phyloP scores from a whole-genome alignment of 2,797 vertebrate genomes.

The Pipistrellus kuhlii region DNA sequence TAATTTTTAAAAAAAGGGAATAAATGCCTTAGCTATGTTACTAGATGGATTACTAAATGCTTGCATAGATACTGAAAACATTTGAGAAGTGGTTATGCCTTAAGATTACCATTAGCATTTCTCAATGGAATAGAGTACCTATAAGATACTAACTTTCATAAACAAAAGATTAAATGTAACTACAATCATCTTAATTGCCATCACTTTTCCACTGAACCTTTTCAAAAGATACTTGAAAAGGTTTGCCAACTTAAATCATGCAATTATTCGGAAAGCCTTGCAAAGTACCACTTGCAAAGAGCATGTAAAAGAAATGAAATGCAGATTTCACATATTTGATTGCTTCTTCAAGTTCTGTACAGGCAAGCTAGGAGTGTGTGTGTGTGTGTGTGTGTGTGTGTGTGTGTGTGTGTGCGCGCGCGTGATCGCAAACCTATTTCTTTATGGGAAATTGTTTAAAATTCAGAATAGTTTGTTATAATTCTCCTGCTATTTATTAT shows the following conservation, averaged over 20 bases:
- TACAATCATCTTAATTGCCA: slow-evolving; percentile 48
- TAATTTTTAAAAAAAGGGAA: neutral
- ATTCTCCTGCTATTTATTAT: slow-evolving; percentile 11
- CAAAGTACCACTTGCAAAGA: neutral
- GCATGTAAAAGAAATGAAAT: slow-evolving; percentile 19
- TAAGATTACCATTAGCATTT: slow-evolving; percentile 19
- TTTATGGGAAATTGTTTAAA: neutral
- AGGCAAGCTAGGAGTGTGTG: neutral
- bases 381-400: rapidly evolving
- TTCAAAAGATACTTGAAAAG: slow-evolving; percentile 41
- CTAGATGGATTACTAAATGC: neutral
- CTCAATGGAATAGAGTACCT: neutral
- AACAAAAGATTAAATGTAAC: slow-evolving; percentile 47
- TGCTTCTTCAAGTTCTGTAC: neutral
- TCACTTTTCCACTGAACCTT: neutral
- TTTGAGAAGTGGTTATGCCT: neutral
- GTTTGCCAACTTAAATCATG: slow-evolving; percentile 30
- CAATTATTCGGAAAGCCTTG: slow-evolving; percentile 50
- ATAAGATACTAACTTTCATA: neutral
- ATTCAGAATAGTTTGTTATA: neutral
- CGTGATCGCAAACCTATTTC: rapidly evolving
- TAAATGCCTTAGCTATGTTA: neutral
- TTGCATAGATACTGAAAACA: slow-evolving; percentile 38
- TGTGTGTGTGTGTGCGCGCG: neutral
- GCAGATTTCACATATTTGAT: neutral